Base-by-base conservation (phyloP, 2,797 vertebrate species). In the Oryzias dopingdopingensis region DNA sequence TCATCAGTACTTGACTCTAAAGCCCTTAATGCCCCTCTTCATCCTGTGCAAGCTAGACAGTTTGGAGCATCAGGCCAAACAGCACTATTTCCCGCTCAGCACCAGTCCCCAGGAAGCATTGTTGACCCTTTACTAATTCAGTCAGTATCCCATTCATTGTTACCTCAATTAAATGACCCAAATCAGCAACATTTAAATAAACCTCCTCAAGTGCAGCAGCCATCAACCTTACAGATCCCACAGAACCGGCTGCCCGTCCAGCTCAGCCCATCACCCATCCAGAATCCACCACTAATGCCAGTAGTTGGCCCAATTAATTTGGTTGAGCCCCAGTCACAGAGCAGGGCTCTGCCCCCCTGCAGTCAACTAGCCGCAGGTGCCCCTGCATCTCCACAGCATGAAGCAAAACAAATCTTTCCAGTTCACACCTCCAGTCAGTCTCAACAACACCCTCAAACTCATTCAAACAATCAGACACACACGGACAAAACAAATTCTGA, bases 131-230 rank as follows among this genome's bases (percentile, higher is more conserved):
- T 86, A 14, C 46, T 71, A 29, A 65, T 87, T 65, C 89, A 90
- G 52, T 32, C 83, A 18, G 48, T 88, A 18, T 54, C 81, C 14
- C 82, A 85, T 43, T 42, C 66, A 41, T 54, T 65, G 40, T 52
- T 84, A 18, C 46, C 80, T 62, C 80, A 84, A 56, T 58, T 81
- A 47, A 4, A 74, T 32, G 85, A 85, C 15, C 86, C 83, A 20
- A 90, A 85, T 66, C 86, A 90, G 49, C 88, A 85, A 62, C 84
- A 82, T 23, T 64, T 88, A 56, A 82, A 87, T 59, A 83, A 59
- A 32, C 62, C 76, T 50, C 83, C 89, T 65, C 70, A 82, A 65
- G 50, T 57, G 14, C 85, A 83, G 18, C 83, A 86, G 26, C 75
- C 67, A 12, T 72, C 76, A 54, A 56, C 78, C 71, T 46, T 83